These are phyloP conservation scores for Capromys pilorides DNA, from an alignment of 2,797 vertebrate species.

Conservation along the genomic window DNA sequence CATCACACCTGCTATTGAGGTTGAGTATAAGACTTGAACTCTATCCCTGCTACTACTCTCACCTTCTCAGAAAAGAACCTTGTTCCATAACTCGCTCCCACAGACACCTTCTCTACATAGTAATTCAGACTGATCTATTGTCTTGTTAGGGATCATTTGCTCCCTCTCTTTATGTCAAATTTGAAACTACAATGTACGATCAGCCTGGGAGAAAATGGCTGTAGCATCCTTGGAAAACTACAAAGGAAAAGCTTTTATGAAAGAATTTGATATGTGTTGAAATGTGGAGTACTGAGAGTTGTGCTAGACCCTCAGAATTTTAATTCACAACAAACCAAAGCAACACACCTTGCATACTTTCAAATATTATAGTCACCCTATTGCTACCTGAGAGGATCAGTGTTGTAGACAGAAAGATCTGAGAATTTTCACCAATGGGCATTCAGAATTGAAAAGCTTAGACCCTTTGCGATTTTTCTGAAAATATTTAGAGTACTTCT, in stretches of 20 bases:
- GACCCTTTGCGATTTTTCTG: not conserved
- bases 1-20: not conserved
- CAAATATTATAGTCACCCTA: not conserved
- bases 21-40: not conserved
- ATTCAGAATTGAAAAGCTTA: not conserved
- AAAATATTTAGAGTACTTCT: not conserved
- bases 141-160: not conserved
- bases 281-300: not conserved
- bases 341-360: not conserved
- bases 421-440: not conserved
- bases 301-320: not conserved
- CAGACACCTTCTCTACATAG: not conserved
- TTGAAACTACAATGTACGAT: not conserved
- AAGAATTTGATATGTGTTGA: not conserved
- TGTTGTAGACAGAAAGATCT: not conserved
- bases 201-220: not conserved
- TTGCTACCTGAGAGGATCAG: not conserved
- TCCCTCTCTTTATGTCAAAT: not conserved
- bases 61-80: not conserved
- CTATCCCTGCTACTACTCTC: not conserved
- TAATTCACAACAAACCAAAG: constrained; percentile 6
- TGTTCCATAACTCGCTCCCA: not conserved
- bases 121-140: not conserved
- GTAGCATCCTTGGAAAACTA: not conserved
- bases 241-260: not conserved